phyloP scores from a whole-genome alignment of 2,113 vertebrate species.

The Callopanchax toddi region DNA sequence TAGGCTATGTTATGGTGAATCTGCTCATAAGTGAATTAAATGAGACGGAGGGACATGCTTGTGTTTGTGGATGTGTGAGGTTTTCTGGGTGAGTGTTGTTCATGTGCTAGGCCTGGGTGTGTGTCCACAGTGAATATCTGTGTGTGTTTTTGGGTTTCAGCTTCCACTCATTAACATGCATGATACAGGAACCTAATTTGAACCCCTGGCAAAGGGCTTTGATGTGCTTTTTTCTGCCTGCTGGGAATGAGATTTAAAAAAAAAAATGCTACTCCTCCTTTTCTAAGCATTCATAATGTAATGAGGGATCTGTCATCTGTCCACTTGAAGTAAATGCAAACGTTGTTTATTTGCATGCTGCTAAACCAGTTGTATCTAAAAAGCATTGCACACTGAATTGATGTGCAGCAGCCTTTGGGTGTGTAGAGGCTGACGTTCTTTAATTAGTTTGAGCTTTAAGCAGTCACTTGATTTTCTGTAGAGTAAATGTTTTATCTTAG shows the following conservation, averaged over 20 bases:
- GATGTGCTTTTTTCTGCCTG: conserved; percentile 42
- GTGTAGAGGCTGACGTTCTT: background rate
- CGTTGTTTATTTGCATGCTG: conserved; percentile 1
- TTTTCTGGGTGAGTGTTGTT: conserved; percentile 9
- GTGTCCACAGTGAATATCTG: background rate
- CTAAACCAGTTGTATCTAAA: background rate
- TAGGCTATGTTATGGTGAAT: conserved; percentile 50
- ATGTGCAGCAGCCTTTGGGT: background rate
- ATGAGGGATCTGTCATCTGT: background rate
- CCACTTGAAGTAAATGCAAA: background rate
- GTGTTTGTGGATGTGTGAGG: conserved; percentile 34
- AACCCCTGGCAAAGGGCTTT: conserved; percentile 38
- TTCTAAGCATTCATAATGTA: background rate
- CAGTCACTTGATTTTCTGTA: too few relatives aligned
- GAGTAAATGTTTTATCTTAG: too few relatives aligned
- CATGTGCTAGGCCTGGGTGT: conserved; percentile 1
- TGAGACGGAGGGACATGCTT: conserved; percentile 17
- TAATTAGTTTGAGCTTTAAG: background rate
- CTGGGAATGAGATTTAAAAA: conserved; percentile 14
- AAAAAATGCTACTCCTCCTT: background rate
- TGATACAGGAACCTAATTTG: conserved; percentile 47
- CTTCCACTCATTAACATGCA: conserved; percentile 54
- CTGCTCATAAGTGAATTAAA: conserved; percentile 46
- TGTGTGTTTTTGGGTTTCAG: conserved; percentile 27
- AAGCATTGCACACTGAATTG: background rate